phyloP scores from a whole-genome alignment of 2,888 invertebrate genomes.

The Lasius platythorax region DNA sequence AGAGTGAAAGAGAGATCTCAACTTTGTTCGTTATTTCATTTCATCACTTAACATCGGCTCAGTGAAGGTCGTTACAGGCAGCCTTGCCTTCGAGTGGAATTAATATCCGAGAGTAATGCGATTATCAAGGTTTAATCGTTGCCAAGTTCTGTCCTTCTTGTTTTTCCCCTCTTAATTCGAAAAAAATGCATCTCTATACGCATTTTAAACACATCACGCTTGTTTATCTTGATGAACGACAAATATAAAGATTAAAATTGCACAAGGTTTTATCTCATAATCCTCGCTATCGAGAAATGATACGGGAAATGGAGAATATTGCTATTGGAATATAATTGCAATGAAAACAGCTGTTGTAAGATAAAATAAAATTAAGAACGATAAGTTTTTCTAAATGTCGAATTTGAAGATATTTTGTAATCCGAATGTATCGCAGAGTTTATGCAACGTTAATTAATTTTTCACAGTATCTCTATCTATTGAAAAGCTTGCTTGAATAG shows the following conservation, averaged over 20 bases:
- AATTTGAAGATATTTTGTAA: background rate
- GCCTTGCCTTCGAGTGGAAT: slow-evolving; percentile 47
- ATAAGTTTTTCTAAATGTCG: background rate
- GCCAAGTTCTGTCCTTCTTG: background rate
- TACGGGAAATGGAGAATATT: background rate
- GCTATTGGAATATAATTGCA: background rate
- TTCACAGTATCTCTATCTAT: background rate
- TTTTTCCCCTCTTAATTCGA: slow-evolving; percentile 27
- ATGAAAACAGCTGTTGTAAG: background rate
- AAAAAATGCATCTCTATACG: background rate
- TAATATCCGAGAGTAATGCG: slow-evolving; percentile 63
- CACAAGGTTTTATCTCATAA: background rate
- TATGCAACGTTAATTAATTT: slow-evolving; percentile 3
- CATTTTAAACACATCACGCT: background rate
- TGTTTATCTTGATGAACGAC: background rate
- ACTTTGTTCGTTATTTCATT: slow-evolving; percentile 47
- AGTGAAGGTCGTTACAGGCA: slow-evolving; percentile 48
- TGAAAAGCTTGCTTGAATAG: slow-evolving; percentile 20
- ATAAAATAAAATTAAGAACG: background rate
- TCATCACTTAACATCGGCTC: slow-evolving; percentile 57
- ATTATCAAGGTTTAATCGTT: slow-evolving; percentile 60
- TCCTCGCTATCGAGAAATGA: background rate
- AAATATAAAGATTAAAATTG: background rate
- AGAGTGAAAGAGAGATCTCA: slow-evolving; percentile 10
- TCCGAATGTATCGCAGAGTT: background rate